Percentiles rank a stretch among this genome's conserved stretches.
Conservation (phyloP, 2,113 vertebrate genomes). For the Crotalus helleri region DNA sequence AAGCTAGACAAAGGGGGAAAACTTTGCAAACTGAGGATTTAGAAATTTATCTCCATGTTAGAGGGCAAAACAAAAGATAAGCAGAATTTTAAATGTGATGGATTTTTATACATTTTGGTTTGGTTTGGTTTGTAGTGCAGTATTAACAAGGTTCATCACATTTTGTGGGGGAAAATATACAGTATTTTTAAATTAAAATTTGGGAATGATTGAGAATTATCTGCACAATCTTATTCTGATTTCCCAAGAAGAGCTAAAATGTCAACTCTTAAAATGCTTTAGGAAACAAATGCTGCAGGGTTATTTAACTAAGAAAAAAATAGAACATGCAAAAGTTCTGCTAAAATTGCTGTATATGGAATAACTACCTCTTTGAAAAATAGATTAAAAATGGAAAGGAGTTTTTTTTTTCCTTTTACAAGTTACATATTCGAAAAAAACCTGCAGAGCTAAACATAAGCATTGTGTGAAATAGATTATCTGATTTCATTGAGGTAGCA, state of each 20-base stretch:
- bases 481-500: conserved; percentile 58
- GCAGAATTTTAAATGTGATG: not conserved
- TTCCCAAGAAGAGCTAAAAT: conserved; percentile 17
- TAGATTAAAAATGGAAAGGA: not conserved
- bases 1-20: not conserved
- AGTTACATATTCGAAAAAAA: conserved; percentile 38
- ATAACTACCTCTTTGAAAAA: conserved; percentile 18
- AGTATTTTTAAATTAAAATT: not conserved
- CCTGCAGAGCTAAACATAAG: conserved; percentile 49
- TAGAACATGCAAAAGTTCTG: not conserved
- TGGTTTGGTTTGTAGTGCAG: not conserved
- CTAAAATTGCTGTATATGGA: conserved; percentile 4
- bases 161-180: not conserved
- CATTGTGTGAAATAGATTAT: conserved; percentile 44
- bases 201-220: not conserved
- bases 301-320: not conserved
- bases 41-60: not conserved
- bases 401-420: not conserved
- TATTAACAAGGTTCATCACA: not conserved
- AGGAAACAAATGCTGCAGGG: conserved; percentile 28
- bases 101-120: not conserved
- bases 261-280: conserved; percentile 9
- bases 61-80: not conserved
- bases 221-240: not conserved
- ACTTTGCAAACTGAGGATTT: not conserved